Conservation (phyloP, 2,113 vertebrate species). For the Cyanoderma ruficeps region DNA sequence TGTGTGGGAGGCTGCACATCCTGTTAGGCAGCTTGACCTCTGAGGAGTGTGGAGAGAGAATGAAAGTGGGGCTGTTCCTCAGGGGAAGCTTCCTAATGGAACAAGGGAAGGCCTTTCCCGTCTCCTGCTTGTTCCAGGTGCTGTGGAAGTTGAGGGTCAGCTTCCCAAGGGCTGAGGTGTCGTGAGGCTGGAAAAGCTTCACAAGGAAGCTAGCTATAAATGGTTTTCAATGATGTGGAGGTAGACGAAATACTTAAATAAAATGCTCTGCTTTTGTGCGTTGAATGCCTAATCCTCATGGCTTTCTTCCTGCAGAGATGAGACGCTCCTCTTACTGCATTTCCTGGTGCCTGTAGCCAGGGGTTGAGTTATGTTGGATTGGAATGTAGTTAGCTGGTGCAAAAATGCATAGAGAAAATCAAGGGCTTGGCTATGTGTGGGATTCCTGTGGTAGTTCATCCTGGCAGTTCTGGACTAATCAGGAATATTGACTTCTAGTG, state of each 20-base stretch:
- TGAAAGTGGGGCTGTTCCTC: not conserved
- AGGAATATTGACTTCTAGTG: not conserved
- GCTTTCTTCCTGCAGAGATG: not conserved
- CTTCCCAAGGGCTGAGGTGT: not conserved
- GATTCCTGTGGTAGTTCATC: not conserved
- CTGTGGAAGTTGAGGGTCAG: not conserved
- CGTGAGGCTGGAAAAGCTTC: not conserved
- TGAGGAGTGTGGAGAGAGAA: not conserved
- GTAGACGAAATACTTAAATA: not conserved
- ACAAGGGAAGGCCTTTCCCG: not conserved
- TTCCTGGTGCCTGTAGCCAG: not conserved
- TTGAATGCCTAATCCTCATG: not conserved
- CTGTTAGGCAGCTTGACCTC: not conserved
- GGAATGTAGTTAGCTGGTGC: not conserved
- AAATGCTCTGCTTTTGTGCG: not conserved
- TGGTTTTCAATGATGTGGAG: not conserved
- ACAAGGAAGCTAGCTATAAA: not conserved
- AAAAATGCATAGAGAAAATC: not conserved
- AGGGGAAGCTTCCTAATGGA: not conserved
- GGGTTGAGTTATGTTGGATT: not conserved
- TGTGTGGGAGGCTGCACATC: not conserved
- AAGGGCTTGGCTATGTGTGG: not conserved
- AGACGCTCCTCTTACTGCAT: not conserved
- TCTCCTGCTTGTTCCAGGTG: not conserved
- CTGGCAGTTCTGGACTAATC: not conserved